These are phyloP conservation scores for Dendrocincla tyrannina DNA, from an alignment of 2,797 vertebrate species.

Conservation along the genomic window DNA sequence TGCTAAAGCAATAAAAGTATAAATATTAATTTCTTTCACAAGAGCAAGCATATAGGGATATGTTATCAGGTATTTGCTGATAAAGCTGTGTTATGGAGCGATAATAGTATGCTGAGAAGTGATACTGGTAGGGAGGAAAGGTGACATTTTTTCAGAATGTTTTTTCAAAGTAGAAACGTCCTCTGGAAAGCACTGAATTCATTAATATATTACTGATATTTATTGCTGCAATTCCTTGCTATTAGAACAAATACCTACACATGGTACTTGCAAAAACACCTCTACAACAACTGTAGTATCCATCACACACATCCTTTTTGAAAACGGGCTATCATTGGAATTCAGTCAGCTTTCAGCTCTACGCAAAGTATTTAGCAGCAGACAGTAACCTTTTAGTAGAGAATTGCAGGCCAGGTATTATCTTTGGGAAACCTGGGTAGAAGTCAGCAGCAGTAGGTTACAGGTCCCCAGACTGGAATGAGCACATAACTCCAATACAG, in stretches of 20 bases:
- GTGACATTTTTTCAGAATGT: not conserved
- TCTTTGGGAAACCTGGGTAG: not conserved
- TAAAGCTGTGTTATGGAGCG: not conserved
- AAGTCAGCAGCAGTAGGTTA: not conserved
- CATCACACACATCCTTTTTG: not conserved
- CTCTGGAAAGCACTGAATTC: not conserved
- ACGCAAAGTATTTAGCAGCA: not conserved
- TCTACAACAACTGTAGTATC: not conserved
- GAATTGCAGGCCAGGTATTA: not conserved
- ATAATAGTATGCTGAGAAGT: not conserved
- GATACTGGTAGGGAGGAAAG: not conserved
- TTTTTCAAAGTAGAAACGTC: not conserved
- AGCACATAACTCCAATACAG: not conserved
- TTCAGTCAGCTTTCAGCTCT: not conserved
- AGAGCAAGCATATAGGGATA: not conserved
- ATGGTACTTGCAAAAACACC: not conserved
- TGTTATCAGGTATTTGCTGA: slow-evolving; percentile 39
- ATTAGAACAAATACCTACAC: not conserved
- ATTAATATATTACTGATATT: not conserved
- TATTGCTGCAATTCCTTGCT: not conserved
- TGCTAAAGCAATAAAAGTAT: not conserved
- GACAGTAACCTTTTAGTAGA: not conserved
- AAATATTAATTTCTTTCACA: not conserved
- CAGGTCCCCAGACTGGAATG: not conserved
- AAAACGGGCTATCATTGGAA: not conserved